A percentile compares a stretch with the other conserved stretches of the same genome.
These are phyloP conservation scores for Chionis minor DNA, from an alignment of 2,113 vertebrate species.

Conservation along the genomic window DNA sequence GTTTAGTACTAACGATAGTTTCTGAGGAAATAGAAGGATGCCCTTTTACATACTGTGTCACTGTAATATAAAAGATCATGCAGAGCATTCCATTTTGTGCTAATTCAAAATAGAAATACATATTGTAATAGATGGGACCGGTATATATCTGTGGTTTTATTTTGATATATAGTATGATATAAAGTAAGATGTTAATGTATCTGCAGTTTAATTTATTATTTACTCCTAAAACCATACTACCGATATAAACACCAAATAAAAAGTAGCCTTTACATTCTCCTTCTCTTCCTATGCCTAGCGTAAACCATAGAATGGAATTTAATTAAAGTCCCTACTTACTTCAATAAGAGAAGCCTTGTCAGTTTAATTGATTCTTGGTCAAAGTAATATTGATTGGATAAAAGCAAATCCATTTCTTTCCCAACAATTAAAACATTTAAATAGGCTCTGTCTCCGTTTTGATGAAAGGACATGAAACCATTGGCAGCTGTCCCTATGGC, in stretches of 20 bases:
- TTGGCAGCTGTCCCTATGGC: slow-evolving; percentile 50
- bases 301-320: slow-evolving; percentile 67
- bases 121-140: neutral
- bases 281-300: slow-evolving; percentile 7
- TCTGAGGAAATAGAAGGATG: neutral
- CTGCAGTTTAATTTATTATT: neutral
- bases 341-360: slow-evolving; percentile 66
- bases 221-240: neutral
- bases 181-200: neutral
- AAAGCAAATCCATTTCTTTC: slow-evolving; percentile 78
- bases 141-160: neutral
- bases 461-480: slow-evolving; percentile 55
- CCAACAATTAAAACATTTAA: slow-evolving; percentile 79
- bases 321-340: slow-evolving; percentile 73
- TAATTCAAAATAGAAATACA: neutral
- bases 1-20: slow-evolving; percentile 1
- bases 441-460: slow-evolving; percentile 62
- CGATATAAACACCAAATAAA: neutral
- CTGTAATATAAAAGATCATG: neutral
- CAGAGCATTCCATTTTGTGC: neutral
- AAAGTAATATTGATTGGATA: slow-evolving; percentile 80
- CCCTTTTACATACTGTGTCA: neutral
- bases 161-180: neutral
- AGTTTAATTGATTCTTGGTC: slow-evolving; percentile 78
- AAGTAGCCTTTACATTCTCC: neutral